Percentiles rank a stretch among this genome's conserved stretches.
phyloP scores from a whole-genome alignment of 2,113 vertebrate genomes.

The Herpetotheres cachinnans region DNA sequence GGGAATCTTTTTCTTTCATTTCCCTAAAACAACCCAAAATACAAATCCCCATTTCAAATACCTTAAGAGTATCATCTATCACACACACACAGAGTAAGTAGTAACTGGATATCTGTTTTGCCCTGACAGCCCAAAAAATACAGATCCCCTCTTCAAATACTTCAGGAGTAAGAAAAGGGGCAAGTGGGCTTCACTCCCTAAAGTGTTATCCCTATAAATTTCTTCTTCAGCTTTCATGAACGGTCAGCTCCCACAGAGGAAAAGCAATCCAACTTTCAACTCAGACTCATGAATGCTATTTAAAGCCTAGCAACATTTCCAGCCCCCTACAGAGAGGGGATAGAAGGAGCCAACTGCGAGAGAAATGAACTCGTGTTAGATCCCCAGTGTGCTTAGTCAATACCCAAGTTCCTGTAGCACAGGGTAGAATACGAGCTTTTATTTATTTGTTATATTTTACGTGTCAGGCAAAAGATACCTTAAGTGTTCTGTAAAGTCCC shows the following conservation, averaged over 20 bases:
- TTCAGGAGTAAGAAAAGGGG: not conserved
- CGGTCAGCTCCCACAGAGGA: not conserved
- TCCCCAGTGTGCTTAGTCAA: not conserved
- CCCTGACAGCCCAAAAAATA: not conserved
- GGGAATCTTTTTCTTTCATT: not conserved
- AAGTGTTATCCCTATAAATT: not conserved
- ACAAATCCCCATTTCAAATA: not conserved
- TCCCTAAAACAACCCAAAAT: not conserved
- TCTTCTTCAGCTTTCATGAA: not conserved
- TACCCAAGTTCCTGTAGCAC: not conserved
- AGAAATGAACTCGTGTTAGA: not conserved
- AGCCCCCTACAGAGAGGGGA: not conserved
- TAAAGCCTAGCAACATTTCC: not conserved
- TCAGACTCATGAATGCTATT: not conserved
- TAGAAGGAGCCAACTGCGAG: not conserved
- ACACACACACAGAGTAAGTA: not conserved
- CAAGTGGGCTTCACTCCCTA: not conserved
- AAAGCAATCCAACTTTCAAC: not conserved
- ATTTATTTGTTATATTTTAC: not conserved
- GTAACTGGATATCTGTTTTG: not conserved
- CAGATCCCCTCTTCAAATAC: not conserved
- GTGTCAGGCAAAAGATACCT: constrained; percentile 70
- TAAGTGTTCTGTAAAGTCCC: constrained; percentile 91
- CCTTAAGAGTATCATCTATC: not conserved
- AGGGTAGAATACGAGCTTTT: not conserved